Evolutionary conservation across 2,888 invertebrate genomes (phyloP), one percentile per base, ranked within the genome.

Genomic region (Hyles lineata): DNA sequence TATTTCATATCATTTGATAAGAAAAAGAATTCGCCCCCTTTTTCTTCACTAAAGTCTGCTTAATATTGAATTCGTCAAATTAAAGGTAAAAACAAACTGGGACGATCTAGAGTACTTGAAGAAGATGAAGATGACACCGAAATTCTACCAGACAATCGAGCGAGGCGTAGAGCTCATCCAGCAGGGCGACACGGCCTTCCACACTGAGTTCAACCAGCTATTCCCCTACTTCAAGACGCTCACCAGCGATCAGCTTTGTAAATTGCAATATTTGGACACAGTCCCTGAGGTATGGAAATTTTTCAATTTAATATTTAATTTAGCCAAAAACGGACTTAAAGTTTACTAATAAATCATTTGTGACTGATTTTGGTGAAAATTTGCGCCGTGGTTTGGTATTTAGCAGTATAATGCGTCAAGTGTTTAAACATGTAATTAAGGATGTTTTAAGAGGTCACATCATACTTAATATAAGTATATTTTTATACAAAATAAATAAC

Each of bases 31-130:
- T 1, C 29, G n/a, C n/a, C n/a, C n/a, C n/a, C n/a, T n/a, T n/a
- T n/a, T n/a, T n/a, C n/a, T 2, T 35, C 8, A 35, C 35, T 35
- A 35, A 1, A 35, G 9, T 35, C 35, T 35, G 35, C 8, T 35
- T 15, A 43, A 15, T 15, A 2, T 43, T 15, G 15, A 11, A 11
- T 15, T 43, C 2, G 15, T 11, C 11, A 43, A 43, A 15, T 43
- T 15, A 43, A 43, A 93, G 93, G 88, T 88, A 1, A 80, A 88
- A 78, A 90, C 91, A 0, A 85, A 85, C 43, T 87, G 89, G 87
- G 82, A 83, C 0, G 92, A 93, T 6, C 75, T 93, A 17, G 92
- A 93, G 76, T 93, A 92, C 69, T 75, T 93, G 1, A 93, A 92
- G 71, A 87, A 82, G 73, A 93, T 89, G 77, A 93, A 93, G 76